Conservation (phyloP, 2,113 vertebrate genomes). For the Centrocercus urophasianus region DNA sequence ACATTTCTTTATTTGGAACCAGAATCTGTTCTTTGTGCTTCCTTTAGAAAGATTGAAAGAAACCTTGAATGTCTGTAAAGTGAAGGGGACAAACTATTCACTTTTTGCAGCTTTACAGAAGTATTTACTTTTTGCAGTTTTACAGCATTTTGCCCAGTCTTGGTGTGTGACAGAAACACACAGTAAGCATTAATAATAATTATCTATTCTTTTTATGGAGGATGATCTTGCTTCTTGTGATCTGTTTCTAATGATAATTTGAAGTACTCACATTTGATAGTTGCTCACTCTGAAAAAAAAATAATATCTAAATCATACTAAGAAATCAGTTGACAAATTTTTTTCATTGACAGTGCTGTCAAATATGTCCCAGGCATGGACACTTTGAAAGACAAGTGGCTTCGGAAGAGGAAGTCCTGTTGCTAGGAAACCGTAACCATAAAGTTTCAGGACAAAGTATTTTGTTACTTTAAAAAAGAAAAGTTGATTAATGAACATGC, state of each 20-base stretch:
- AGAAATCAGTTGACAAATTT: constrained; percentile 25
- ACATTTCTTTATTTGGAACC: not conserved
- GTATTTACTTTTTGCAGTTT: not conserved
- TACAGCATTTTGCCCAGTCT: not conserved
- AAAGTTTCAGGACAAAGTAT: constrained; percentile 49
- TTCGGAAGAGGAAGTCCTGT: constrained; percentile 52
- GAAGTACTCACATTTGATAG: not conserved
- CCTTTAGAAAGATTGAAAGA: not conserved
- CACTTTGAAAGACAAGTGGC: constrained; percentile 48
- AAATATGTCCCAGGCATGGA: constrained; percentile 11
- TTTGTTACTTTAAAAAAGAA: constrained; percentile 60
- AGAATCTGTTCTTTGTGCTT: not conserved
- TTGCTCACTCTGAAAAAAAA: not conserved
- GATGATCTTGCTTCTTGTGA: not conserved
- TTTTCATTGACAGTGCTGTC: constrained; percentile 21
- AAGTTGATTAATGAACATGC: constrained; percentile 57
- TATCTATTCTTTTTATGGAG: constrained; percentile 6
- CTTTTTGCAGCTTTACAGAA: not conserved
- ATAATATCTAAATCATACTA: not conserved
- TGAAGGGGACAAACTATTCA: not conserved
- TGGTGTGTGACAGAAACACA: not conserved
- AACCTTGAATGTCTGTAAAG: not conserved
- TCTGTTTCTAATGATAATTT: constrained; percentile 2
- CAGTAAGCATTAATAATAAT: not conserved
- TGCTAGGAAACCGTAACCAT: constrained; percentile 53